Conservation (phyloP, 2,888 invertebrate species). For the Caenorhabditis drosophilae region DNA sequence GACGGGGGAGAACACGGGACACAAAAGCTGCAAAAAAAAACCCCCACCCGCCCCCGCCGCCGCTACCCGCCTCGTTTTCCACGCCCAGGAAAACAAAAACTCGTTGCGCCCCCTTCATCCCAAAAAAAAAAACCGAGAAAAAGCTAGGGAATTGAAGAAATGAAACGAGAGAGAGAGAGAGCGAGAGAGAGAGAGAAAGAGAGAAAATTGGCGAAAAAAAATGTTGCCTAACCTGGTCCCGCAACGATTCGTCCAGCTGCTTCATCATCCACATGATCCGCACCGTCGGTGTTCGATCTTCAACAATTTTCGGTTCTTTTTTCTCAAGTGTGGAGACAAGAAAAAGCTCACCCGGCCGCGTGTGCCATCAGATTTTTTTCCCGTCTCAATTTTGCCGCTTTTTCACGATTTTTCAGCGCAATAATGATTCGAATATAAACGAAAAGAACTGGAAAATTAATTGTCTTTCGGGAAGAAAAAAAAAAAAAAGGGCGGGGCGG, state of each 20-base stretch:
- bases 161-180: no score
- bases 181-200: no score
- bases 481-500: background rate
- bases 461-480: conserved; percentile 40
- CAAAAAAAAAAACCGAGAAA: background rate
- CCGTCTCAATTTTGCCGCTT: conserved; percentile 56
- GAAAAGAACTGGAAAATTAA: conserved; percentile 72
- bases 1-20: no score
- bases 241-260: conserved; percentile 67
- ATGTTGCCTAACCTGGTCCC: conserved; percentile 67
- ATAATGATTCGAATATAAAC: conserved; percentile 71
- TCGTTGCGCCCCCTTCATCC: no score
- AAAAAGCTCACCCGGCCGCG: conserved; percentile 18
- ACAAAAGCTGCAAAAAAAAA: no score
- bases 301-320: no score
- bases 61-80: no score
- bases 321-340: no score
- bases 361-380: conserved; percentile 30
- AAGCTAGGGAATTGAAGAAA: conserved; percentile 8
- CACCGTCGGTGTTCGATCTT: no score
- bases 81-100: no score
- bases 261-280: conserved; percentile 56
- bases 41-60: no score
- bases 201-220: no score
- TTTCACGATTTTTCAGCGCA: conserved; percentile 66